Base-by-base conservation (phyloP, 1,140 invertebrate species). In the Alviniconcha marisindica region DNA sequence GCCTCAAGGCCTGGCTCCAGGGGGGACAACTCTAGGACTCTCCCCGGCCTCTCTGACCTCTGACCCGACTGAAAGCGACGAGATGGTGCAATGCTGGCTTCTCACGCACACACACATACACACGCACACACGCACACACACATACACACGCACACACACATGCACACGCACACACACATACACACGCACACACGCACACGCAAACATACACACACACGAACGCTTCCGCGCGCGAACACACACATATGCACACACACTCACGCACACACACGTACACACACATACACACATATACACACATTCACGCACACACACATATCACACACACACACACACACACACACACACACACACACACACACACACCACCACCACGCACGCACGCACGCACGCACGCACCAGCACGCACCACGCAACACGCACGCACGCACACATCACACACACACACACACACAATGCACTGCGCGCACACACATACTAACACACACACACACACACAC, bases 61-160 rank as follows among this genome's bases (percentile, higher is more conserved):
- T 66, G 2, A 7, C 36, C 63, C 63, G 0, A 10, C 28, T n/a
- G 56, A n/a, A 12, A n/a, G 28, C 21, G 21, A 15, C 4, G 56
- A n/a, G 4, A 60, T n/a, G 48, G 48, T 51, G 48, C 7, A 51
- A 51, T 51, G 48, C 10, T 7, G 48, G 21, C 48, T 51, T 51
- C 63, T 0, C 28, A 66, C 28, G 36, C n/a, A 66, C 63, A 33
- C 28, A 33, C 7, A 66, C n/a, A 33, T 33, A 66, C 60, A 66
- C 60, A 66, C 60, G 36, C 60, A 66, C 60, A 66, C 60, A 66
- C 60, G 36, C 60, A 66, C 60, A 66, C 60, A 66, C 60, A 66
- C 60, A 66, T 31, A 66, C 60, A 66, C 60, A 66, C 31, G 28
- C 54, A 56, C 54, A 56, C 54, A 56, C 54, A 56, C 54, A 56